Conservation (phyloP, 1,140 invertebrate genomes). For the Neodiprion lecontei region DNA sequence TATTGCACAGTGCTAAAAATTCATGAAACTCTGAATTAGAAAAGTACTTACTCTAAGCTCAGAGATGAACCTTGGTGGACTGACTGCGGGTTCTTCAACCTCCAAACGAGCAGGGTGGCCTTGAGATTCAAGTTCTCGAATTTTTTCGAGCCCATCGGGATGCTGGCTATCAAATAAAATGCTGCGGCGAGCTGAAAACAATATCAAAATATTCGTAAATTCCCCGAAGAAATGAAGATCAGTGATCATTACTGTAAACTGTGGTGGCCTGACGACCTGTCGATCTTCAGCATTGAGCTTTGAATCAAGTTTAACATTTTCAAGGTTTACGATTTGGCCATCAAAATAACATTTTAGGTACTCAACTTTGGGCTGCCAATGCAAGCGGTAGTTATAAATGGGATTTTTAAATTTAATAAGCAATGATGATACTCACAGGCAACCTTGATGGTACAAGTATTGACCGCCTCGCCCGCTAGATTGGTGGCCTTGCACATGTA, state of each 20-base stretch:
- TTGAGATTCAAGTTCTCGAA: constrained; percentile 86
- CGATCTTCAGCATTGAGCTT: neutral
- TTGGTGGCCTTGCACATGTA: constrained; percentile 96
- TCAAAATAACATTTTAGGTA: too few species aligned
- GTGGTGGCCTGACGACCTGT: too few species aligned
- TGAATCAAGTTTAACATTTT: neutral
- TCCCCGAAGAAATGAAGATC: neutral
- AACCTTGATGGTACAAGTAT: constrained; percentile 87
- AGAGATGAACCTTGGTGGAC: constrained; percentile 82
- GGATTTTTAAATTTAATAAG: constrained; percentile 15
- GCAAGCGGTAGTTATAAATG: neutral
- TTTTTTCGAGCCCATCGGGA: constrained; percentile 91
- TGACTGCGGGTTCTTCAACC: constrained; percentile 79
- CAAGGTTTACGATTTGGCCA: too few species aligned
- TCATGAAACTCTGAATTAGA: constrained; percentile 19
- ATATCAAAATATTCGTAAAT: constrained; percentile 9
- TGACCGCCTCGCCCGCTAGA: constrained; percentile 88
- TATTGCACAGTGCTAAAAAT: constrained; percentile 4
- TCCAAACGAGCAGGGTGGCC: constrained; percentile 78
- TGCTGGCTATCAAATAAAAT: constrained; percentile 92
- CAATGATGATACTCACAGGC: constrained; percentile 64
- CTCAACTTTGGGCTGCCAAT: too few species aligned
- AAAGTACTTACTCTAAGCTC: constrained; percentile 67
- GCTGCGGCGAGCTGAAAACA: constrained; percentile 73
- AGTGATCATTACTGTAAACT: too few species aligned